A percentile compares a stretch with the other conserved stretches of the same genome.
Conservation (phyloP, 2,113 vertebrate genomes). For the Calypte anna region DNA sequence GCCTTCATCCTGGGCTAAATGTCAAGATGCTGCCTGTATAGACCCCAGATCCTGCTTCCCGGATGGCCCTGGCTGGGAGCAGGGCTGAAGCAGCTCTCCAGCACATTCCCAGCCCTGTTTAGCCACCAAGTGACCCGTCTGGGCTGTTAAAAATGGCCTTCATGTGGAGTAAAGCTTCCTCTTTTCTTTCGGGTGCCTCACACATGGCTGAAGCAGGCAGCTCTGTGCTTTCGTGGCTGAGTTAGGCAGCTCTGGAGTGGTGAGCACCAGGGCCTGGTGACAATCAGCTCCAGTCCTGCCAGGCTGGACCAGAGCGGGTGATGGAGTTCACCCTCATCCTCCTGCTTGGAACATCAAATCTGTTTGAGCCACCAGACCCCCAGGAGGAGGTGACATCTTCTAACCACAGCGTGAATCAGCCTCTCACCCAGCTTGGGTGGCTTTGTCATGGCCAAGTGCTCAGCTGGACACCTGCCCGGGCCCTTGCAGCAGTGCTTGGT, state of each 20-base stretch:
- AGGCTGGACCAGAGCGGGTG: background rate
- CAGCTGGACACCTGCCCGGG: background rate
- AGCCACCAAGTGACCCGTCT: background rate
- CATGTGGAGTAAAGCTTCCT: background rate
- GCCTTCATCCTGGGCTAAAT: background rate
- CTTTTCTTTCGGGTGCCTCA: background rate
- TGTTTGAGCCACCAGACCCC: background rate
- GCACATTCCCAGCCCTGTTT: accelerated
- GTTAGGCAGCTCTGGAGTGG: background rate
- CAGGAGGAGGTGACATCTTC: background rate
- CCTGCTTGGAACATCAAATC: background rate
- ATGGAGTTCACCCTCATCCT: background rate
- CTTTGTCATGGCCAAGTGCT: background rate
- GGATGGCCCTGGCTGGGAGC: accelerated
- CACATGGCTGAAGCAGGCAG: background rate
- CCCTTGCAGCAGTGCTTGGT: accelerated
- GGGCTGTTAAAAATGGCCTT: background rate
- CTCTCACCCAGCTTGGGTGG: background rate
- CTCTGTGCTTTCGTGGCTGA: background rate
- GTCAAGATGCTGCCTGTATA: background rate
- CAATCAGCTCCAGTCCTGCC: background rate
- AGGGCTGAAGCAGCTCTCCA: background rate
- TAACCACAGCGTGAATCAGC: accelerated
- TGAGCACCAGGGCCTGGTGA: accelerated
- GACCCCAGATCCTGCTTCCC: background rate